Evolutionary conservation across 2,113 vertebrate genomes (phyloP).

Genomic region (Charadrius vociferus): DNA sequence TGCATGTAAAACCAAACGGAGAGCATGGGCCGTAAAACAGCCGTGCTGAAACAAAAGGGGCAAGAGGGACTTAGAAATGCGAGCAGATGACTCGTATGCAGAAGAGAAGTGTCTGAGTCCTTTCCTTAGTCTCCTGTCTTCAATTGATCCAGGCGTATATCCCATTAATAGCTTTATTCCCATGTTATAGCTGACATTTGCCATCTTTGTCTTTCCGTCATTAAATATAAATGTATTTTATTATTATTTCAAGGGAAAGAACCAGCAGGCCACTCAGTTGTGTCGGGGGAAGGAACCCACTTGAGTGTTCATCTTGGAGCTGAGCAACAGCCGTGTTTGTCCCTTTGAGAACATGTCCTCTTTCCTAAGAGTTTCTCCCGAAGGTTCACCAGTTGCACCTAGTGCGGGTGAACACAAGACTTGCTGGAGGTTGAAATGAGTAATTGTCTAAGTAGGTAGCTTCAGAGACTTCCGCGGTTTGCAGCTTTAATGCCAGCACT

Average conservation of each 20-base stretch:
- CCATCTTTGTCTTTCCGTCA: not conserved
- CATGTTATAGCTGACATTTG: not conserved
- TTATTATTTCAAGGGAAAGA: not conserved
- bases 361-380: not conserved
- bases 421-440: not conserved
- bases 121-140: not conserved
- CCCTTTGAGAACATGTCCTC: not conserved
- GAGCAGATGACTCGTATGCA: not conserved
- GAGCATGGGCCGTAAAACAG: not conserved
- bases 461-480: not conserved
- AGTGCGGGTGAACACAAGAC: not conserved
- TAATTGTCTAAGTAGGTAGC: not conserved
- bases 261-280: not conserved
- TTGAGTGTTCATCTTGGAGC: not conserved
- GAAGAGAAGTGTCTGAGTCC: not conserved
- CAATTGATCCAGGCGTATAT: not conserved
- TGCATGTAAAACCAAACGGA: not conserved
- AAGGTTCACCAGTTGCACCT: not conserved
- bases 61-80: not conserved
- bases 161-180: not conserved
- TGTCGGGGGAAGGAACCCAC: not conserved
- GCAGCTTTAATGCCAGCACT: not conserved
- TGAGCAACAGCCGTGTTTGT: not conserved
- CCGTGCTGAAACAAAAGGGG: not conserved
- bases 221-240: not conserved